Base-by-base conservation (phyloP, 53 echinoderm and acorn worm species). In the Paelopatides confundens region DNA sequence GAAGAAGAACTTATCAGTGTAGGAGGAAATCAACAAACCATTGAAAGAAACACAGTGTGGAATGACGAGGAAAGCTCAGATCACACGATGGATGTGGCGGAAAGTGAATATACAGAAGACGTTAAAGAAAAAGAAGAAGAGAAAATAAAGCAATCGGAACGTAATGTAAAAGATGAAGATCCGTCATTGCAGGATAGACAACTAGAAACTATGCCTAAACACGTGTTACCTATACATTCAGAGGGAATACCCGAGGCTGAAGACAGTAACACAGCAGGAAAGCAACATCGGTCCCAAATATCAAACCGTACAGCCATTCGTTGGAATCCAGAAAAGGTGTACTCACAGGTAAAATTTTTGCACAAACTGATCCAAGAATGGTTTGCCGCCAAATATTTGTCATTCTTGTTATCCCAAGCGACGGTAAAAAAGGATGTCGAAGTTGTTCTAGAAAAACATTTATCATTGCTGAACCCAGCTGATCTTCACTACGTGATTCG, bases 351-450 rank as follows among this genome's bases (percentile, higher is more conserved):
- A 18, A 68, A 68, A 68, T 68, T 68, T 36, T 21, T 68, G 11
- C 68, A 68, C n/a, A 68, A 68, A 31, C 8, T 68, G 5, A 17
- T 68, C 1, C 68, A 68, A 68, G 68, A 68, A 68, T 68, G 68
- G 68, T 68, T 68, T 68, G 68, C 68, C 21, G 68, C 68, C 12
- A 68, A n/a, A 68, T 31, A 68, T 68, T 68, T 68, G 2, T 35
- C 15, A 8, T 0, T 15, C 2, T 3, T 35, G 32, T 0, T 68
- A 10, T 13, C 68, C 13, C 33, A 27, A 68, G 17, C 36, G 31
- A 8, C n/a, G n/a, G n/a, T 35, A 0, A 68, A 36, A 18, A 13
- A 0, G 14, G 29, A 35, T 2, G 5, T 18, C 3, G 34, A 68
- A 9, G 12, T 21, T 13, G 33, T 29, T 35, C 36, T 68, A 18